Base-by-base conservation (phyloP, 2,113 vertebrate species). In the Jacana jacana region DNA sequence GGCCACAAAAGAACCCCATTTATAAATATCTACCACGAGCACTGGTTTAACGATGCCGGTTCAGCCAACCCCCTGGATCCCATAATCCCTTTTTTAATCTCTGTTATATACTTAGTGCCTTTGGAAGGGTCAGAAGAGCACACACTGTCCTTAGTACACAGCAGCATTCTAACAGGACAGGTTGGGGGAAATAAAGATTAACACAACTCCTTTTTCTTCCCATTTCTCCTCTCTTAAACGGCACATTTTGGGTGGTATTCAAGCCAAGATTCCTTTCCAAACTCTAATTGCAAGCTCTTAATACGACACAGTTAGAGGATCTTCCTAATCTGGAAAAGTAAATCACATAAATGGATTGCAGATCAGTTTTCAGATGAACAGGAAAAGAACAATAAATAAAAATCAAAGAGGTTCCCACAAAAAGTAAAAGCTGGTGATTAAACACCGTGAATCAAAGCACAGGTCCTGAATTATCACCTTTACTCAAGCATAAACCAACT, bases 301-400 rank as follows among this genome's bases (percentile, higher is more conserved):
- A 85, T 81, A 80, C 73, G 94, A 81, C 25, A 37, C 81, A 68
- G 93, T 95, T 96, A 95, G 48, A 91, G 37, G 92, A 97, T 87
- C 69, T 84, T 94, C 87, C 68, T 97, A 96, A 97, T 92, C 92
- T 96, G 87, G 70, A 94, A 96, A 96, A 93, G 60, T 76, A 95
- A 97, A 96, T 93, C 89, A 76, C 81, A 89, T 96, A 95, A 97
- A 96, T 85, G 92, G 92, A 97, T 95, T 96, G 78, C 58, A 93
- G 87, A 82, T 63, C 79, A 89, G 61, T 88, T 97, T 96, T 95
- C 69, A 94, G 66, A 92, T 52, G 24, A 70, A 22, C 13, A 18
- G 17, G 8, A 46, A 20, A 20, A 46, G n/a, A 46, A 46, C 13
- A 44, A 14, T 44, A 44, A 44, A 15, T 44, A 44, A 44, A 44